Evolutionary conservation across 2,888 invertebrate species (phyloP), one percentile per base, ranked within the genome.

Genomic region (Eupithecia exiguata): DNA sequence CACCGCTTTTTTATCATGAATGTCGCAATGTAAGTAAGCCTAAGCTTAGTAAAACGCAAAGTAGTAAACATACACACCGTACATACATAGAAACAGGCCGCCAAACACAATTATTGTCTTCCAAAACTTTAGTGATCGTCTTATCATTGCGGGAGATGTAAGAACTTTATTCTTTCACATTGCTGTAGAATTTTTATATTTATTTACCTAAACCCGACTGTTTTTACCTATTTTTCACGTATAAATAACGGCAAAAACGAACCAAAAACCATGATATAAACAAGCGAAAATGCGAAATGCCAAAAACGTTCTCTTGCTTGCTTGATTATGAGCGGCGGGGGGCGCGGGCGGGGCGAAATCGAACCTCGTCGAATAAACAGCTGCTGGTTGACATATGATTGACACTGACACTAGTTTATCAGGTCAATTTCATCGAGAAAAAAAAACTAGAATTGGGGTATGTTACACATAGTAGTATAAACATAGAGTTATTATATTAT

Each of bases 111-210:
- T 88, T 80, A 92, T 79, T 86, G 91, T 91, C 85, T 92, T 93
- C 84, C 93, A 91, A 81, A 89, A 91, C 88, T 92, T 93, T 81
- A 91, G 82, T 77, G 85, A 87, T 87, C 91, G 92, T 82, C 90
- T 93, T 92, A 92, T 91, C 94, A 94, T 94, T 85, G 90, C 93
- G 90, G 88, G 84, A 84, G 84, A 78, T 84, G 81, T 77, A 83
- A 74, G 77, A 76, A 77, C 75, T 81, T 77, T 76, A 84, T 80
- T 81, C 80, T 86, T 84, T 90, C 83, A 90, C 92, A 92, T 92
- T 89, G 86, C 89, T 77, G 53, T 70, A 53, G 65, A 68, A 70
- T 66, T 74, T 63, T 38, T 35, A 38, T 1, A 62, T 25, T 21
- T 7, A 21, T 62, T 18, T 35, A 18, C 62, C 9, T 18, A 9